phyloP scores from a whole-genome alignment of 2,797 vertebrate genomes.

The Semotilus atromaculatus region DNA sequence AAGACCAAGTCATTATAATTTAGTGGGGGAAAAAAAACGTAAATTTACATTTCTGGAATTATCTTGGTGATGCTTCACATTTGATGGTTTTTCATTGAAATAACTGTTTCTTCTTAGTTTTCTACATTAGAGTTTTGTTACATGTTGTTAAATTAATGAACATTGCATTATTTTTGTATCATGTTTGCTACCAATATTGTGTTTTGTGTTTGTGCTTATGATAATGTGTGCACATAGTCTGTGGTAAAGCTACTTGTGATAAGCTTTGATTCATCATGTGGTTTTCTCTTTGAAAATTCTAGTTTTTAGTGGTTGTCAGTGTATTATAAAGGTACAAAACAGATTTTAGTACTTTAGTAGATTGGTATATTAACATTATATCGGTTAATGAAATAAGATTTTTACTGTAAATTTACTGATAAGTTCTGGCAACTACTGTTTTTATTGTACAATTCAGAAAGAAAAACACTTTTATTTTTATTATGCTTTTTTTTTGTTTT shows the following conservation, averaged over 20 bases:
- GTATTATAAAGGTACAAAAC: background rate
- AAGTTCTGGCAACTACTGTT: background rate
- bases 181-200: background rate
- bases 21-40: too few species aligned
- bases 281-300: background rate
- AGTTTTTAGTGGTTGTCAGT: too few species aligned
- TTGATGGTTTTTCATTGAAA: background rate
- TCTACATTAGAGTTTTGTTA: background rate
- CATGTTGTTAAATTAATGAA: background rate
- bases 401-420: too few species aligned
- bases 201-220: too few species aligned
- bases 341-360: background rate
- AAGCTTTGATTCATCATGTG: background rate
- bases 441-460: background rate
- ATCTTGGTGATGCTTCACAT: too few species aligned
- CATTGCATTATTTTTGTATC: background rate
- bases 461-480: background rate
- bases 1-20: too few species aligned
- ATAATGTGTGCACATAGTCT: background rate
- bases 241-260: background rate
- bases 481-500: background rate
- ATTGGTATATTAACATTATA: background rate
- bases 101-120: background rate
- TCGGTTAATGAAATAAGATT: background rate
- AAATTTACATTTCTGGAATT: too few species aligned